Percentiles rank a stretch among this genome's conserved stretches.
Evolutionary conservation across 2,888 invertebrate species (phyloP).

Genomic region (Chironomus tentans): DNA sequence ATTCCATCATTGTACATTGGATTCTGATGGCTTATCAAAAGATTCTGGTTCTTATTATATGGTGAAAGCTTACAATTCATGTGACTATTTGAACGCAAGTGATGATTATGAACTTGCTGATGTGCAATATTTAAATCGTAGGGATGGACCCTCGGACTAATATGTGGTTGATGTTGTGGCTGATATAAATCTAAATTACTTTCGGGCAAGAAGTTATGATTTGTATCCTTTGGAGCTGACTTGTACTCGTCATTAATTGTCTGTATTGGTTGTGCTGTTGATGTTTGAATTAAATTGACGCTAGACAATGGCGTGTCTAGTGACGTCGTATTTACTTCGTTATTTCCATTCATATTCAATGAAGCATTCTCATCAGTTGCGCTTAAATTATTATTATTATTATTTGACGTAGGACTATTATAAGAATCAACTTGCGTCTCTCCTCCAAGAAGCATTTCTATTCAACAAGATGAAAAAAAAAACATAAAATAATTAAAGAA

Average conservation of each 20-base stretch:
- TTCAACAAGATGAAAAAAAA: not conserved
- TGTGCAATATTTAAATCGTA: slow-evolving; percentile 16
- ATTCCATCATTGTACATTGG: slow-evolving; percentile 5
- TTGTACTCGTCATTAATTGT: slow-evolving; percentile 1
- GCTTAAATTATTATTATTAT: not conserved
- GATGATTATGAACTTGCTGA: slow-evolving; percentile 16
- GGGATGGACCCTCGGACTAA: slow-evolving; percentile 5
- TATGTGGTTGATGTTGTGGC: not conserved
- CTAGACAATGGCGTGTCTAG: not conserved
- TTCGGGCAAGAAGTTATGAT: slow-evolving; percentile 16
- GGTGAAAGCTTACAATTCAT: slow-evolving; percentile 14
- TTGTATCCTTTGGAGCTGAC: not conserved
- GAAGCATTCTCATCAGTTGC: not conserved
- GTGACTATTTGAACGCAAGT: not conserved
- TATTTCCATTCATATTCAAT: slow-evolving; percentile 9
- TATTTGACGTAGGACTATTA: slow-evolving; percentile 11
- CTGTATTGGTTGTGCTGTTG: not conserved
- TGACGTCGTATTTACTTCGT: not conserved
- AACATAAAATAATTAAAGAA: not conserved
- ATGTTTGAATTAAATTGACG: not conserved
- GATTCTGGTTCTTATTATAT: slow-evolving; percentile 14
- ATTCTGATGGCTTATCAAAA: slow-evolving; percentile 12
- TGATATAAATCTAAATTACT: slow-evolving; percentile 16
- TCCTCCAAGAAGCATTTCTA: slow-evolving; percentile 91
- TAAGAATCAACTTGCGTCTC: not conserved